phyloP scores from a whole-genome alignment of 2,113 vertebrate species.

The Dasyurus viverrinus region DNA sequence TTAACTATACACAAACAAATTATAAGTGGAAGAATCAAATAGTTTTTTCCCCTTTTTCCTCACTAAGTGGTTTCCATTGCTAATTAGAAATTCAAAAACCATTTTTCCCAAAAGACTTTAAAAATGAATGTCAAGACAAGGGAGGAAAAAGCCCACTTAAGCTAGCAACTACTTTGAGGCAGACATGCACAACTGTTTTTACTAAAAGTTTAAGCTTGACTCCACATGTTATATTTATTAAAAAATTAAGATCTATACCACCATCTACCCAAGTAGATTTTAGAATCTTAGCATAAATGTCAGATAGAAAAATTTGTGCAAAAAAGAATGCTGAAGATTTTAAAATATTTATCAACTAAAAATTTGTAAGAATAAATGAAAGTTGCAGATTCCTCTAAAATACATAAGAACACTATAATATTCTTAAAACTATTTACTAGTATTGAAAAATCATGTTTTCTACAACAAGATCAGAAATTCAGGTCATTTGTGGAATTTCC shows the following conservation, averaged over 20 bases:
- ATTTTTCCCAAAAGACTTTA: conserved; percentile 35
- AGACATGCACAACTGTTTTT: too few species aligned
- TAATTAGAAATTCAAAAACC: conserved; percentile 39
- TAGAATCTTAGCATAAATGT: too few species aligned
- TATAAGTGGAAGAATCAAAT: conserved; percentile 29
- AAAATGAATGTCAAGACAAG: conserved; percentile 3
- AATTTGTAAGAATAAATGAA: not conserved
- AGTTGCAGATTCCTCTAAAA: not conserved
- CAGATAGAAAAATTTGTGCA: not conserved
- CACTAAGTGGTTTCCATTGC: conserved; percentile 30
- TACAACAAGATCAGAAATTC: conserved; percentile 40
- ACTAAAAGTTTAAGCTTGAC: too few species aligned
- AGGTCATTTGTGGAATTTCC: conserved; percentile 4
- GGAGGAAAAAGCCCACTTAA: conserved; percentile 34
- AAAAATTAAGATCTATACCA: too few species aligned
- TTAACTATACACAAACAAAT: conserved; percentile 23
- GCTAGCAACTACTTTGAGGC: not conserved
- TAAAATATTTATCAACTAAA: too few species aligned
- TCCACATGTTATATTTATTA: too few species aligned
- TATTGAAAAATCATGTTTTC: conserved; percentile 18
- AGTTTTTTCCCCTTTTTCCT: not conserved
- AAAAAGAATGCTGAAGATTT: not conserved
- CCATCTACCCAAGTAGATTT: too few species aligned
- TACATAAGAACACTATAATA: not conserved
- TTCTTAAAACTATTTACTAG: conserved; percentile 25